Evolutionary conservation across 2,113 vertebrate genomes (phyloP).

Genomic region (Chloropsis hardwickii): DNA sequence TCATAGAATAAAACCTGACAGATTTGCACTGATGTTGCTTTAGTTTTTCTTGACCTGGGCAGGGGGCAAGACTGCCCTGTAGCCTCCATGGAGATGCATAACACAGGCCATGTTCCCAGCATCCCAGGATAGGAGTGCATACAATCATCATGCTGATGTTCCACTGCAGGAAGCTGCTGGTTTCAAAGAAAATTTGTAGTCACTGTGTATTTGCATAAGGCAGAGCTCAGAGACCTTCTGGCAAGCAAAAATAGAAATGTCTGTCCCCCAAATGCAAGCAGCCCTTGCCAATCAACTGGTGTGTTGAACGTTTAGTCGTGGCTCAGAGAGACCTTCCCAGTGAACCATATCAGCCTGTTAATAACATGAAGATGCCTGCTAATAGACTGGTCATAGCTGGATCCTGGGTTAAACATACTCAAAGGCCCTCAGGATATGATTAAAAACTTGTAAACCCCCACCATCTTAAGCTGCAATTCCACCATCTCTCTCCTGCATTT

Average conservation of each 20-base stretch:
- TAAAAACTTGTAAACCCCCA: background rate
- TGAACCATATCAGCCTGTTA: background rate
- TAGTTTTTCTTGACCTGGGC: background rate
- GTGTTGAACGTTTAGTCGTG: background rate
- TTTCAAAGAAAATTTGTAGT: background rate
- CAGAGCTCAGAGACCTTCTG: background rate
- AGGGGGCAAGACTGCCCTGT: background rate
- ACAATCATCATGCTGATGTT: background rate
- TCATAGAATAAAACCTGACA: background rate
- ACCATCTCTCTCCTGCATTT: background rate
- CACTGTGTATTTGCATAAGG: background rate
- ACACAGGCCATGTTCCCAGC: rapidly evolving
- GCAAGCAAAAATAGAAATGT: background rate
- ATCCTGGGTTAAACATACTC: background rate
- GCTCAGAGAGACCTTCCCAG: background rate
- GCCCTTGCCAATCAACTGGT: background rate
- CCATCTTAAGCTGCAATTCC: background rate
- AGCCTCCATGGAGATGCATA: background rate
- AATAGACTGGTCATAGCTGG: background rate
- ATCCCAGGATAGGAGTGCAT: rapidly evolving
- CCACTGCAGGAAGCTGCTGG: background rate
- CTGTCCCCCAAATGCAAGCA: background rate
- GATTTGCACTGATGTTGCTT: background rate
- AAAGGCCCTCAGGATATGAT: background rate
- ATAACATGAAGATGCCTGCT: background rate